These are phyloP conservation scores for Parasteatoda tepidariorum DNA, from an alignment of 1,140 invertebrate species.

Conservation along the genomic window DNA sequence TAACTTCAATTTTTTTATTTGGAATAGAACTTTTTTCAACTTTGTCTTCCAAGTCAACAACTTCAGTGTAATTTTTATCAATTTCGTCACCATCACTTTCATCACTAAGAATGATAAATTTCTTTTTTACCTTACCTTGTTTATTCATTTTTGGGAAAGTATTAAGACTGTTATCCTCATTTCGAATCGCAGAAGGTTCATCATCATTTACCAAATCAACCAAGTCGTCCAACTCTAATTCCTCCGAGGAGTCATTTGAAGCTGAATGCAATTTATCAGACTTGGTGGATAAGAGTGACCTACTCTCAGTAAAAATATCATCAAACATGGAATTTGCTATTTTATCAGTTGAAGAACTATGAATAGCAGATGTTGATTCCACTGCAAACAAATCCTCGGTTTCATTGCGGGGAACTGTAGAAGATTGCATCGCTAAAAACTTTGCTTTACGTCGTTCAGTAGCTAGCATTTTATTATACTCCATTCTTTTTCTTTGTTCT, in stretches of 20 bases:
- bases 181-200: neutral
- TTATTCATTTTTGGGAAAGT: too few relatives aligned
- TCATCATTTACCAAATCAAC: conserved; percentile 33
- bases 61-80: too few relatives aligned
- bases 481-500: conserved; percentile 39
- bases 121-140: too few relatives aligned
- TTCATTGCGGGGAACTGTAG: neutral
- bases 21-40: too few relatives aligned
- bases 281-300: neutral
- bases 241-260: neutral
- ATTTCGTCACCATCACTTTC: too few relatives aligned
- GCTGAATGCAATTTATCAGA: too few relatives aligned
- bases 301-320: neutral
- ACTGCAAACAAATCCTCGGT: neutral
- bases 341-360: too few relatives aligned
- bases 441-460: conserved; percentile 30
- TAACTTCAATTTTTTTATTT: too few relatives aligned
- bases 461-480: conserved; percentile 35
- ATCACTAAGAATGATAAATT: too few relatives aligned
- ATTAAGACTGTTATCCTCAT: too few relatives aligned
- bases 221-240: conserved; percentile 32
- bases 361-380: neutral
- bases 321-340: neutral
- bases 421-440: neutral
- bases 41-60: too few relatives aligned